These are phyloP conservation scores for Anoplolepis gracilipes DNA, from an alignment of 1,140 invertebrate genomes.

Conservation along the genomic window DNA sequence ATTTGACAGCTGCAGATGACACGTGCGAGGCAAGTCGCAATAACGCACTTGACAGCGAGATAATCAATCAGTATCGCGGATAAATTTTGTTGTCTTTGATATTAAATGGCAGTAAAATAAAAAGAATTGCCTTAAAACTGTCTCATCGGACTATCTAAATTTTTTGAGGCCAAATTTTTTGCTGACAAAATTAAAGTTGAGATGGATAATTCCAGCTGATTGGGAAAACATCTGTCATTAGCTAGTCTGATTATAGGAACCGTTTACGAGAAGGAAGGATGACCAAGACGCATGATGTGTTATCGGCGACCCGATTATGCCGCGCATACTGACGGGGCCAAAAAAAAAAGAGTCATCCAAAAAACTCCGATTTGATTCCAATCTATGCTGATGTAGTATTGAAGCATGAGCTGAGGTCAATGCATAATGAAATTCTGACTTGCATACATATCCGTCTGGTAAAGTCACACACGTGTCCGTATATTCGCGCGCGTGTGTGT, in stretches of 20 bases:
- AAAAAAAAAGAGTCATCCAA: constrained; percentile 71
- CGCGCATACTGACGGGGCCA: constrained; percentile 31
- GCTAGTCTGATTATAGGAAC: constrained; percentile 18
- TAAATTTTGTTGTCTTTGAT: neutral
- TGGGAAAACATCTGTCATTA: neutral
- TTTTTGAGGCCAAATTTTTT: too few species aligned
- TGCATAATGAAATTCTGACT: constrained; percentile 79
- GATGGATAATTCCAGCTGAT: neutral
- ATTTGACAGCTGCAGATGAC: too few species aligned
- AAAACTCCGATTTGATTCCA: constrained; percentile 73
- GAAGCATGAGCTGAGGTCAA: constrained; percentile 76
- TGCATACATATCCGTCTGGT: constrained; percentile 66
- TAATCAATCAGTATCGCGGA: too few species aligned
- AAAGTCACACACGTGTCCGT: neutral
- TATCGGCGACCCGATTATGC: constrained; percentile 66
- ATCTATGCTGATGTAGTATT: constrained; percentile 78
- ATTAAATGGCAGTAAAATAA: neutral
- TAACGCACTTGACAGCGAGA: too few species aligned
- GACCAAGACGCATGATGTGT: constrained; percentile 17
- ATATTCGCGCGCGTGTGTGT: neutral
- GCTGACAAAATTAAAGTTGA: too few species aligned
- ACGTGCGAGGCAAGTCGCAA: too few species aligned
- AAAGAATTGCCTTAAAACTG: neutral
- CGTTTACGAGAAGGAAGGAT: neutral
- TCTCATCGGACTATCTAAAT: neutral